Percentiles rank a stretch among this genome's conserved stretches.
Evolutionary conservation across 2,888 invertebrate species (phyloP).

Genomic region (Argyresthia goedartella): DNA sequence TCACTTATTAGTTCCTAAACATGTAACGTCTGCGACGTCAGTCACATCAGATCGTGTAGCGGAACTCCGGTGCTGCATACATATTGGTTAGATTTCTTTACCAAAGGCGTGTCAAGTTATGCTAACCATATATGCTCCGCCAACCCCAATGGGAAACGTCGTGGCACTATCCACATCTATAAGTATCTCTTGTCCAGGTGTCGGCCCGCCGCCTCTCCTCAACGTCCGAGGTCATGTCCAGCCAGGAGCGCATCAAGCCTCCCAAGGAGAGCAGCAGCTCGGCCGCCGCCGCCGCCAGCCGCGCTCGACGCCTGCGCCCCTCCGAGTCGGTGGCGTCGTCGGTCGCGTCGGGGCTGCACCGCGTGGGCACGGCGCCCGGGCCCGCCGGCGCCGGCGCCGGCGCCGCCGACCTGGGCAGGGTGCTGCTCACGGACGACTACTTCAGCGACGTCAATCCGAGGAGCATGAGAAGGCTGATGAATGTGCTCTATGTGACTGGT

Average conservation of each 20-base stretch:
- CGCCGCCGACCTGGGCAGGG: slow-evolving; percentile 78
- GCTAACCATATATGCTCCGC: too few species aligned
- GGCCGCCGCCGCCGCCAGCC: too few species aligned
- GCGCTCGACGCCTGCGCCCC: slow-evolving; percentile 80
- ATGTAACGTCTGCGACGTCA: too few species aligned
- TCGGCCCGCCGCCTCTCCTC: slow-evolving; percentile 83
- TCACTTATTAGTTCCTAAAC: too few species aligned
- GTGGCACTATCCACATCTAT: too few species aligned
- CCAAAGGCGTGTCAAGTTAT: too few species aligned
- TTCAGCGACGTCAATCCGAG: slow-evolving; percentile 99
- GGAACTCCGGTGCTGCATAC: too few species aligned
- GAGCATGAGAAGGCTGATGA: slow-evolving; percentile 96
- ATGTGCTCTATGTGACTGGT: slow-evolving; percentile 97
- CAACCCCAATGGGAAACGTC: too few species aligned
- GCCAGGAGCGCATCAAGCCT: slow-evolving; percentile 82
- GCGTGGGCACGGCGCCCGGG: slow-evolving; percentile 43
- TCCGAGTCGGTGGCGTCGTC: slow-evolving; percentile 94
- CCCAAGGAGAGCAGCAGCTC: slow-evolving; percentile 73
- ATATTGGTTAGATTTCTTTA: too few species aligned
- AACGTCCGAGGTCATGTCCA: slow-evolving; percentile 85
- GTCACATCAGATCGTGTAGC: too few species aligned
- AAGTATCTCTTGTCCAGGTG: too few species aligned
- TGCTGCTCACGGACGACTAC: slow-evolving; percentile 96
- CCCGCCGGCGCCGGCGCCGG: slow-evolving; percentile 76
- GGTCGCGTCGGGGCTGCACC: slow-evolving; percentile 74